A percentile compares a stretch with the other conserved stretches of the same genome.
These are phyloP conservation scores for Lepisosteus oculatus DNA, from an alignment of 2,113 vertebrate species.

Conservation along the genomic window DNA sequence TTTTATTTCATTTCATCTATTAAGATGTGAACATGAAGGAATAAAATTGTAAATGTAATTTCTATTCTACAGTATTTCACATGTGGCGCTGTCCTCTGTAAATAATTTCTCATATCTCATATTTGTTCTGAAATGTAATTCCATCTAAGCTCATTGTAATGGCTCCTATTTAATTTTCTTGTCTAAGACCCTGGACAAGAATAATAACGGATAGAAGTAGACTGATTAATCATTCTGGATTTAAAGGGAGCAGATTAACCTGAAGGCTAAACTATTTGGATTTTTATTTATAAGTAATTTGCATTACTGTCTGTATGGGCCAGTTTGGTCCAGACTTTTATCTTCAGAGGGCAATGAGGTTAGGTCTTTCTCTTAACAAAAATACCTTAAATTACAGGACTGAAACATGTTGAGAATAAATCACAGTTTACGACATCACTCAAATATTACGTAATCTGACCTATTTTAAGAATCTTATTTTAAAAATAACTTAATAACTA, in stretches of 20 bases:
- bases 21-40: no score
- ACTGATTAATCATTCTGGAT: slow-evolving; percentile 36
- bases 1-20: no score
- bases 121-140: slow-evolving; percentile 65
- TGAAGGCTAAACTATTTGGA: slow-evolving; percentile 15
- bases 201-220: slow-evolving; percentile 40
- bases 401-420: no score
- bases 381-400: no score
- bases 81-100: slow-evolving; percentile 15
- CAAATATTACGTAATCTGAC: no score
- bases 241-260: slow-evolving; percentile 39
- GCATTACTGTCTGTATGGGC: neutral
- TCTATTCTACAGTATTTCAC: slow-evolving; percentile 23
- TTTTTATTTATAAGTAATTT: slow-evolving; percentile 2
- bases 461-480: no score
- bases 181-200: slow-evolving; percentile 44
- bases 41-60: slow-evolving; percentile 10
- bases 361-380: no score
- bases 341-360: no score
- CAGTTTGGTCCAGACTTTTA: neutral
- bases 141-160: slow-evolving; percentile 62
- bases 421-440: no score
- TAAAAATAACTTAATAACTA: no score
- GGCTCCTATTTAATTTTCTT: slow-evolving; percentile 58
- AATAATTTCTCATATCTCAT: slow-evolving; percentile 60